Evolutionary conservation across 2,797 vertebrate genomes (phyloP).

Genomic region (Sylvilagus floridanus): DNA sequence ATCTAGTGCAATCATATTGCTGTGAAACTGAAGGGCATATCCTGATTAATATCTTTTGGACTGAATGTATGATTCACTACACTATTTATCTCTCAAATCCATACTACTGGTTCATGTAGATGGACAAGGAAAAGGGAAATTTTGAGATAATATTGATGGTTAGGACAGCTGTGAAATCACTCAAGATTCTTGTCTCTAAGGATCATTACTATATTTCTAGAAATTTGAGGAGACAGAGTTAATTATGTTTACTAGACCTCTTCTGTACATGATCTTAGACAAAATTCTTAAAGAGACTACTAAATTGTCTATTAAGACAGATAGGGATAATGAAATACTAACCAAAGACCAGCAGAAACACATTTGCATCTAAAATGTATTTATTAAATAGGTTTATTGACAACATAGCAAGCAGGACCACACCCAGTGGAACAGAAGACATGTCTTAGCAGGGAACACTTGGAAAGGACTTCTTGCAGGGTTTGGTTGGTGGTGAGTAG

Average conservation of each 20-base stretch:
- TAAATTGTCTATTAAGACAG: neutral
- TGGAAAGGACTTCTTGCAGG: neutral
- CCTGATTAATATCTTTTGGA: neutral
- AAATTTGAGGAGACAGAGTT: neutral
- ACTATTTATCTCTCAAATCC: neutral
- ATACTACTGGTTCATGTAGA: neutral
- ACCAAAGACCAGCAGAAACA: neutral
- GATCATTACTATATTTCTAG: constrained; percentile 1
- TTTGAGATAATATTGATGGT: neutral
- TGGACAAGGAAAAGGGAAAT: neutral
- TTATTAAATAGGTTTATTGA: neutral
- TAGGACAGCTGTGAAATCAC: neutral
- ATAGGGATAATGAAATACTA: neutral
- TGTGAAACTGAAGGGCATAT: neutral
- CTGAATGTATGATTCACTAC: neutral
- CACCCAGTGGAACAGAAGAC: neutral
- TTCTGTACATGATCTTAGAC: neutral
- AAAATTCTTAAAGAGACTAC: neutral
- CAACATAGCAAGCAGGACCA: neutral
- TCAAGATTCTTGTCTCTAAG: neutral
- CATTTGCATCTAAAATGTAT: neutral
- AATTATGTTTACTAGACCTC: neutral
- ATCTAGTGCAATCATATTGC: neutral
- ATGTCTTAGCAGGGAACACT: neutral
- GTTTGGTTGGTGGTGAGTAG: neutral